Evolutionary conservation across 2,888 invertebrate species (phyloP), one percentile per base, ranked within the genome.

Genomic region (Magallana nippona): DNA sequence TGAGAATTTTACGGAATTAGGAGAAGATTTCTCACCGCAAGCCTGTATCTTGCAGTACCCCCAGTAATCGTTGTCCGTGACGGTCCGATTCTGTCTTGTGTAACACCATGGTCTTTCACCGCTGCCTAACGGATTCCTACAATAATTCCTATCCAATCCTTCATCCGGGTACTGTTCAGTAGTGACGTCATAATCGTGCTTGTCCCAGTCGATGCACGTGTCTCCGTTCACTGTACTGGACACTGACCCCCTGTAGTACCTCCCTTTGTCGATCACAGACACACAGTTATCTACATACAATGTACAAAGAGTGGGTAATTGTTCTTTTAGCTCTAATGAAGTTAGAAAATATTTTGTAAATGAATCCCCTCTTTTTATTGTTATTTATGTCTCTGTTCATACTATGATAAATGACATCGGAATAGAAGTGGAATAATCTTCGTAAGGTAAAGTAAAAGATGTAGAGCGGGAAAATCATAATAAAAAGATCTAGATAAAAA

Each of bases 121-220:
- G 27, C 82, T 82, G 10, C 82, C 77, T 15, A 77, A 57, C 13
- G 78, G 77, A 57, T 82, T 82, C 13, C 82, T 55, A 17, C 82
- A 82, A 55, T 32, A 82, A 56, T 82, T 82, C 2, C 19, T 32
- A 55, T 77, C 82, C 55, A 82, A 32, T 8, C 82, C 82, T 10
- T 77, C 77, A 62, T 27, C 78, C 44, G 82, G 82, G 56, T 82
- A 82, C 32, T 63, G 22, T 27, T n/a, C 5, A 11, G 77, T 56
- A 22, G n/a, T 82, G 78, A 82, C 82, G 57, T 82, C 82, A 82
- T 77, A 82, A 17, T 55, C 55, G 22, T 82, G 82, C 27, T 27
- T 57, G 22, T 55, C 27, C 82, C 82, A 82, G 32, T 77, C 17
- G 11, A 82, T 13, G 58, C 82, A 82, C 3, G 22, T 17, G 11